Conservation (phyloP, 2,888 invertebrate species). For the Leucophenga montana region DNA sequence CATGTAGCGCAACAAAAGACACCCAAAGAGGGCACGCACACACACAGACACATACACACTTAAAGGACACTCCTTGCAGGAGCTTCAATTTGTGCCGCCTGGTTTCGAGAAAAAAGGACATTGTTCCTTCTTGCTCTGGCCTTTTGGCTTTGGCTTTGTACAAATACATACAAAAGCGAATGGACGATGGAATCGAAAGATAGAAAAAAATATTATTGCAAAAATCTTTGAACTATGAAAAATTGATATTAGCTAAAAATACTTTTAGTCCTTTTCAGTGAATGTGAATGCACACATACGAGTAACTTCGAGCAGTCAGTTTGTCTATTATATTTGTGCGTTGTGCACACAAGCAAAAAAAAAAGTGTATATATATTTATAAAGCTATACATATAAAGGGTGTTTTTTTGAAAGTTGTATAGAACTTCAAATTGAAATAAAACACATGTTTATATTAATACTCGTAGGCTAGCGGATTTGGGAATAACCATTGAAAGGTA, state of each 20-base stretch:
- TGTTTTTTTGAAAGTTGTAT: no score
- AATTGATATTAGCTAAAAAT: conserved; percentile 67
- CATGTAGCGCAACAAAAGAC: not conserved
- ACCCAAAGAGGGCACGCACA: not conserved
- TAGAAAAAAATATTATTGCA: conserved; percentile 21
- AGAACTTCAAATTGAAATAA: no score
- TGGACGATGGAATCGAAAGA: not conserved
- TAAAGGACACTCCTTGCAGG: no score
- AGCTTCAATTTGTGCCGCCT: not conserved
- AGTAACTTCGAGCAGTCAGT: not conserved
- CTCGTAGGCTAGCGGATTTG: no score
- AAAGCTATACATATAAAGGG: no score
- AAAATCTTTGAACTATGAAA: conserved; percentile 69
- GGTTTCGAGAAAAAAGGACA: not conserved
- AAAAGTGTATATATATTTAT: no score
- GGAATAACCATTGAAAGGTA: no score
- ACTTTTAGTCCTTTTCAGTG: conserved; percentile 56
- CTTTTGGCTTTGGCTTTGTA: conserved; percentile 37
- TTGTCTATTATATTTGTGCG: conserved; percentile 53
- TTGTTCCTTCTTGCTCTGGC: conserved; percentile 31
- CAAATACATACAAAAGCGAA: not conserved
- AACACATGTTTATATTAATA: no score
- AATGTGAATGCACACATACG: not conserved
- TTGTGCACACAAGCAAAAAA: conserved; percentile 7
- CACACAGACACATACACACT: not conserved